These are phyloP conservation scores for Nephrotoma flavescens DNA, from an alignment of 2,888 invertebrate species.

Conservation along the genomic window DNA sequence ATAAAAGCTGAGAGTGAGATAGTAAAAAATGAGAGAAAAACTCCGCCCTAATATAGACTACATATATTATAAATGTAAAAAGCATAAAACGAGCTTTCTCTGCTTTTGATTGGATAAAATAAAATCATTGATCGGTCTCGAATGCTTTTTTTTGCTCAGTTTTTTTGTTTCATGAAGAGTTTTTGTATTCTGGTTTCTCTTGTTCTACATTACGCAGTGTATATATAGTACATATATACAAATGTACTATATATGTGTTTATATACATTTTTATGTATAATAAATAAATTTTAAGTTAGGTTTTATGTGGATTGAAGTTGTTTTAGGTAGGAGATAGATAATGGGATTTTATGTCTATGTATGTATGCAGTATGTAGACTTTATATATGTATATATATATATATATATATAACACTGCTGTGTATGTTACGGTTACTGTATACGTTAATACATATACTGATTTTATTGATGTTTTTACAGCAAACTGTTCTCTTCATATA, in stretches of 20 bases:
- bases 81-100: neutral
- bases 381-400: neutral
- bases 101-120: conserved; percentile 1
- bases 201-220: neutral
- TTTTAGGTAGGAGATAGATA: neutral
- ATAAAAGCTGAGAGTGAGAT: neutral
- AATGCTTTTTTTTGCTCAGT: neutral
- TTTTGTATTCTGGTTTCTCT: neutral
- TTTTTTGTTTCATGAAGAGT: neutral
- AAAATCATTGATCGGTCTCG: conserved; percentile 4
- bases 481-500: neutral
- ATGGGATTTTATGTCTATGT: neutral
- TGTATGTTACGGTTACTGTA: neutral
- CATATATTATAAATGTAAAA: neutral
- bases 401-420: too few relatives aligned
- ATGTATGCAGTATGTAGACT: neutral
- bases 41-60: neutral
- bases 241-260: neutral
- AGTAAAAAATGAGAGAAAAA: neutral
- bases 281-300: neutral
- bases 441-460: neutral
- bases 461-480: neutral
- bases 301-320: neutral
- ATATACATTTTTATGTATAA: neutral
- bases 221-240: neutral